phyloP scores from a whole-genome alignment of 2,113 vertebrate species.

The Ammodytes dubius region DNA sequence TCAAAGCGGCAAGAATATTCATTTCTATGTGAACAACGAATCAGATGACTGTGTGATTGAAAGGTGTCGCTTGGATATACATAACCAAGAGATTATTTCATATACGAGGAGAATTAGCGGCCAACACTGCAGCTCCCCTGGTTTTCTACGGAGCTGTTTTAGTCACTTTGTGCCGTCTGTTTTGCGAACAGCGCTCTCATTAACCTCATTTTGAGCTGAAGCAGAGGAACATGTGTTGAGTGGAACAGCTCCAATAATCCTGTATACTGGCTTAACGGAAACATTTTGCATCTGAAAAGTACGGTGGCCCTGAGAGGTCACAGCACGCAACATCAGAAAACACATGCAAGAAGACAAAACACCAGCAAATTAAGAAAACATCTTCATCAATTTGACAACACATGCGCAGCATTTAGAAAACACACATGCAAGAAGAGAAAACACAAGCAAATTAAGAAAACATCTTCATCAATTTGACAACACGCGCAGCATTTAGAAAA shows the following conservation, averaged over 20 bases:
- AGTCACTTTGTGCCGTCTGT: neutral
- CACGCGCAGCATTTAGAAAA: too few relatives aligned
- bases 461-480: too few relatives aligned
- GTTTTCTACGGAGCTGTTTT: neutral
- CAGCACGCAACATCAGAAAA: too few relatives aligned
- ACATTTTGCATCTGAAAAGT: neutral
- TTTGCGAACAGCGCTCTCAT: neutral
- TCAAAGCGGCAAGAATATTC: neutral
- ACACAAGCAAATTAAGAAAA: too few relatives aligned
- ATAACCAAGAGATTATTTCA: neutral
- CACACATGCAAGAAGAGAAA: too few relatives aligned
- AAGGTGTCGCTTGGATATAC: neutral
- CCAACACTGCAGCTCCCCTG: neutral
- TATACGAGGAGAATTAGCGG: neutral
- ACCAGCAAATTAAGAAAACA: too few relatives aligned
- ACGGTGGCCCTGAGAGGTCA: too few relatives aligned
- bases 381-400: too few relatives aligned
- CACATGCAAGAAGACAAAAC: too few relatives aligned
- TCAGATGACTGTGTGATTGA: neutral
- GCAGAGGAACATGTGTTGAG: neutral
- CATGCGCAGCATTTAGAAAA: too few relatives aligned
- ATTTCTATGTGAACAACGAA: neutral
- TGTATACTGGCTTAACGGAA: neutral
- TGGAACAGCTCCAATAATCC: neutral
- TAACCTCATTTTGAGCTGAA: neutral